phyloP scores from a whole-genome alignment of 2,888 invertebrate genomes.

The Maniola hyperantus region DNA sequence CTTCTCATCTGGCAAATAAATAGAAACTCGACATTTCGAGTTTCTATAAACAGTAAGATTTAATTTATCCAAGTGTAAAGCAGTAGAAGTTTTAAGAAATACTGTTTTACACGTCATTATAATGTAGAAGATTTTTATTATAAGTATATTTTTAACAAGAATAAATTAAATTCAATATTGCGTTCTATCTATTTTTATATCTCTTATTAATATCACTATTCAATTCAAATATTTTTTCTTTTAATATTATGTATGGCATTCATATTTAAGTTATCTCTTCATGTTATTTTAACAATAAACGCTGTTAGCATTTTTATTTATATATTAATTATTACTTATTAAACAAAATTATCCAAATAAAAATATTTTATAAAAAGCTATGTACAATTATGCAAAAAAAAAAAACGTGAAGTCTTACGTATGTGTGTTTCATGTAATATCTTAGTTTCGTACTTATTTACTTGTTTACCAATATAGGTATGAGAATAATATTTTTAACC shows the following conservation, averaged over 20 bases:
- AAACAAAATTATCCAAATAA: neutral
- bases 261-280: neutral
- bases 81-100: slow-evolving; percentile 1
- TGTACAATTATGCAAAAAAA: neutral
- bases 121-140: slow-evolving; percentile 32
- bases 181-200: slow-evolving; percentile 23
- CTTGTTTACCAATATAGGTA: neutral
- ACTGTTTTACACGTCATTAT: slow-evolving; percentile 19
- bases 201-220: slow-evolving; percentile 33
- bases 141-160: slow-evolving; percentile 36
- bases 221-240: slow-evolving; percentile 26
- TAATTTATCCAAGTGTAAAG: neutral
- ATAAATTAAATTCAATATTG: slow-evolving; percentile 38
- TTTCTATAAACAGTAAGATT: neutral
- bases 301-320: neutral
- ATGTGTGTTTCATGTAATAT: neutral
- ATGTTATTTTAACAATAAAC: neutral
- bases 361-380: neutral
- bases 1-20: neutral
- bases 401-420: too few relatives aligned
- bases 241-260: slow-evolving; percentile 17
- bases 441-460: neutral
- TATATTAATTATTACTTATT: neutral
- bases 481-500: neutral
- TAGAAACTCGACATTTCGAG: too few relatives aligned